A percentile compares a stretch with the other conserved stretches of the same genome.
Evolutionary conservation across 2,888 invertebrate species (phyloP).

Genomic region (Temnothorax ravouxi): DNA sequence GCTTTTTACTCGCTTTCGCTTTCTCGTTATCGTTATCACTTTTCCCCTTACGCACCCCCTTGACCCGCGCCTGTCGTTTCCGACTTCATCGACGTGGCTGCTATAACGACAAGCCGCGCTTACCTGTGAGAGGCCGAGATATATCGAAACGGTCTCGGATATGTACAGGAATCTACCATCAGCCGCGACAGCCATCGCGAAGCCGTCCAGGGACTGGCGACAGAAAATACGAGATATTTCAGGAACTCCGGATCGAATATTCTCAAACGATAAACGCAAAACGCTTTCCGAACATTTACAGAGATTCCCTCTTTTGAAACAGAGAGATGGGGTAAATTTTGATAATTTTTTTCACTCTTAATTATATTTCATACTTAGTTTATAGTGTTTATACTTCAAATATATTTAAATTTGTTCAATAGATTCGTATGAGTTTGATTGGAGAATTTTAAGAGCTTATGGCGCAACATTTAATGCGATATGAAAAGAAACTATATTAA

Average conservation of each 20-base stretch:
- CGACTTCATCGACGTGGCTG: constrained; percentile 40
- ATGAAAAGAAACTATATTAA: background rate
- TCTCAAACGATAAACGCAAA: background rate
- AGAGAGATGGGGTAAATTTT: background rate
- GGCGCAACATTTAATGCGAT: background rate
- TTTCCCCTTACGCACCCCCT: constrained; percentile 65
- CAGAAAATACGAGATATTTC: constrained; percentile 59
- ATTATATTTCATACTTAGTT: background rate
- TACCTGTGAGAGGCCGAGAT: constrained; percentile 99
- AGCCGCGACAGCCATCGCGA: constrained; percentile 97
- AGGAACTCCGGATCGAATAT: constrained; percentile 22
- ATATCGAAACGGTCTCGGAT: constrained; percentile 99
- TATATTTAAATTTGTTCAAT: background rate
- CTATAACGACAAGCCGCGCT: constrained; percentile 59
- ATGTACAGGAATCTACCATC: constrained; percentile 99
- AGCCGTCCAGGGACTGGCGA: constrained; percentile 97
- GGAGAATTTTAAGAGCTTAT: background rate
- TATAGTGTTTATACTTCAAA: background rate
- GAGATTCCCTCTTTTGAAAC: background rate
- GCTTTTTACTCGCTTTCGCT: constrained; percentile 54
- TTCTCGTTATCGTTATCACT: constrained; percentile 66
- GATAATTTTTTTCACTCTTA: background rate
- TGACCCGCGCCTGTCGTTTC: background rate
- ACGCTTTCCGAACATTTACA: background rate
- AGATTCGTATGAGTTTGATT: background rate